phyloP scores from a whole-genome alignment of 2,888 invertebrate genomes.

The Agrotis segetum region DNA sequence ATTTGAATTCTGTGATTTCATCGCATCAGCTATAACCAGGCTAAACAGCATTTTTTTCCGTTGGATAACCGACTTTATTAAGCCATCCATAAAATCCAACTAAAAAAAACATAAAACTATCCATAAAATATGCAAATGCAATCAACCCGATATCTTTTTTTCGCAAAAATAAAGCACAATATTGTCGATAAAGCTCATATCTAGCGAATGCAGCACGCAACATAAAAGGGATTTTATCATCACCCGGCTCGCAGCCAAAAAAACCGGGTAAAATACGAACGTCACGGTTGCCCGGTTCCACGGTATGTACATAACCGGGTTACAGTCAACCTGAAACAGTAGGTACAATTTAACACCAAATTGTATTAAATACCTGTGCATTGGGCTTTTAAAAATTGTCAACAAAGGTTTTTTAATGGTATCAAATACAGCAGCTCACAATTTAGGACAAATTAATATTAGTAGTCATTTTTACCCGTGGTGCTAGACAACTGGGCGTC shows the following conservation, averaged over 20 bases:
- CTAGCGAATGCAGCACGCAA: conserved; percentile 40
- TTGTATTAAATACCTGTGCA: conserved; percentile 21
- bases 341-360: neutral
- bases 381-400: neutral
- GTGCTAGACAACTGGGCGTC: no score
- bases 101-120: no score
- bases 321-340: conserved; percentile 15
- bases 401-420: neutral
- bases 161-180: conserved; percentile 18
- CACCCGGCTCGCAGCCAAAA: conserved; percentile 21
- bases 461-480: no score
- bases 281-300: conserved; percentile 16
- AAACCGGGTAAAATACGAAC: conserved; percentile 28
- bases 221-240: conserved; percentile 46
- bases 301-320: conserved; percentile 19
- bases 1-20: no score
- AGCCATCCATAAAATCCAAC: no score
- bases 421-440: no score
- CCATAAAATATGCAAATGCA: conserved; percentile 34
- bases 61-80: no score
- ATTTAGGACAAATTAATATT: no score
- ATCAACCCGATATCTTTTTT: conserved; percentile 24
- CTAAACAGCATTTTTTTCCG: no score
- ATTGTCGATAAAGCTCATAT: conserved; percentile 45
- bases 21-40: no score